Evolutionary conservation across 2,797 vertebrate species (phyloP), one percentile per base, ranked within the genome.

Genomic region (Clangula hyemalis): DNA sequence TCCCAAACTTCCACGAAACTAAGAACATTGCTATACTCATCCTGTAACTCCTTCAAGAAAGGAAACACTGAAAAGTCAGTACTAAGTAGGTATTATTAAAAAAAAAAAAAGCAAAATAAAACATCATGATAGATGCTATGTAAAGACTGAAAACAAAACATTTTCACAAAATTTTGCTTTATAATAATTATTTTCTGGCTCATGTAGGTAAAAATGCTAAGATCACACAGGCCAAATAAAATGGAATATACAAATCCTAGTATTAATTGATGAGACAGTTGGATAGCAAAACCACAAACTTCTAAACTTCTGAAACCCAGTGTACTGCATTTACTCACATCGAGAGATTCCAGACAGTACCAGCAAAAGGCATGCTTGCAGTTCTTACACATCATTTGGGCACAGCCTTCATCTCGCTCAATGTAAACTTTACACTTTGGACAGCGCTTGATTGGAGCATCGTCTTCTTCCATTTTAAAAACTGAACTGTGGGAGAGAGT

Each of bases 371-470:
- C 99, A 13, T 99, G 99, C 91, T 99, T 99, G 98, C 99, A 99
- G 97, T 99, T 99, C 98, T 99, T 99, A 95, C 99, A 99, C 99
- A 99, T 99, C 99, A 99, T 99, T 97, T 99, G 99, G 5, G 99
- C 99, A 19, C 99, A 99, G 77, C 99, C 99, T 88, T 99, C 99
- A 28, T 99, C 99, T 66, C 99, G 97, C 97, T 99, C 99, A 21
- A 99, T 99, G 98, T 99, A 99, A 89, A 99, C 99, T 97, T 99
- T 99, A 98, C 99, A 99, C 97, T 99, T 99, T 32, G 99, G 99
- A 95, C 99, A 99, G 79, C 99, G 99, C 94, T 99, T 99, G 97
- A 99, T 99, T 3, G 99, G 98, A 9, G 98, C 99, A 2, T 99
- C 98, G 3, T 99, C 99, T 68, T 98, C 98, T 68, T 98, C 97